Conservation (phyloP, 2,113 vertebrate genomes). For the Oreochromis aureus region DNA sequence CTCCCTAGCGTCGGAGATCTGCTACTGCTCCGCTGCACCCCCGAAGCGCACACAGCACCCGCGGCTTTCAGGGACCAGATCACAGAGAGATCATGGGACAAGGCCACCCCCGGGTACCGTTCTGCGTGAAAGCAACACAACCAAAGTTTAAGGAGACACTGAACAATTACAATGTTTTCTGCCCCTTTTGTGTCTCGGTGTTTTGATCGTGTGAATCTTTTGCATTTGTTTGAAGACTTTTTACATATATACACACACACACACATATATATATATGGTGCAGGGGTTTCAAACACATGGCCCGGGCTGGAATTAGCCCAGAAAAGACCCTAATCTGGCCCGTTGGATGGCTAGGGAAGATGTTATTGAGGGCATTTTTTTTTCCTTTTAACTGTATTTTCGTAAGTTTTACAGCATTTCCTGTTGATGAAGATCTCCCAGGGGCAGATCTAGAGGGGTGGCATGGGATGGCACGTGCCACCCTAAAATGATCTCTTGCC, state of each 20-base stretch:
- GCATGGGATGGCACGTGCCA: neutral
- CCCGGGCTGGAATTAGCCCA: too few species aligned
- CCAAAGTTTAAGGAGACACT: neutral
- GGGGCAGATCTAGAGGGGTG: neutral
- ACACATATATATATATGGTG: too few species aligned
- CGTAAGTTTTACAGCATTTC: neutral
- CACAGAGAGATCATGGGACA: neutral
- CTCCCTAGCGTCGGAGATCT: neutral
- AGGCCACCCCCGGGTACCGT: neutral
- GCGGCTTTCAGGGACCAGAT: neutral
- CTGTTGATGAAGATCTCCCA: neutral
- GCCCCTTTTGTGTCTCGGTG: neutral
- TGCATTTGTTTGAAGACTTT: too few species aligned
- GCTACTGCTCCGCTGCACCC: fast-evolving
- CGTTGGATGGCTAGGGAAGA: neutral
- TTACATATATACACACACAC: too few species aligned
- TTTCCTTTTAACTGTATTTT: neutral
- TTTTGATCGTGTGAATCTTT: neutral
- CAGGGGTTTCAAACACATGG: too few species aligned
- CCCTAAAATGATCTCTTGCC: neutral
- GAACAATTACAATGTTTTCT: neutral
- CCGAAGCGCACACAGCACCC: neutral
- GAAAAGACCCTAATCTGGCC: too few species aligned
- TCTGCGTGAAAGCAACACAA: neutral
- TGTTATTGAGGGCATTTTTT: neutral